phyloP scores from a whole-genome alignment of 1,140 invertebrate species.

The Trichogramma pretiosum region DNA sequence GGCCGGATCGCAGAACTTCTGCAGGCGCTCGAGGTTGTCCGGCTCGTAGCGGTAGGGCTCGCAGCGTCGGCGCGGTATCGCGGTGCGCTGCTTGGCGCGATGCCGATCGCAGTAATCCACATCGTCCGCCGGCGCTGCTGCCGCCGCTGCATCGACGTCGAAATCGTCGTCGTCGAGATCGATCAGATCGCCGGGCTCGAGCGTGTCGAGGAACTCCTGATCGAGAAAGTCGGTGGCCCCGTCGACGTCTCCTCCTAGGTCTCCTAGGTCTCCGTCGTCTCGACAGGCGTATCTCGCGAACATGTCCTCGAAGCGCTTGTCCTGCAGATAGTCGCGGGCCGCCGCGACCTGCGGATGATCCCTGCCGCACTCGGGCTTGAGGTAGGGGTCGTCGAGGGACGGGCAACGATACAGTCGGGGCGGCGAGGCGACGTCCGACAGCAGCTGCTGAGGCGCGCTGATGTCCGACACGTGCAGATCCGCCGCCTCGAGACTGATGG shows the following conservation, averaged over 20 bases:
- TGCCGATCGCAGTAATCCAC: neutral
- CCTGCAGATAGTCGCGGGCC: constrained; percentile 3
- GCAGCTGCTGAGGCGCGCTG: neutral
- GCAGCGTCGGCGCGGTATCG: neutral
- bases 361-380: neutral
- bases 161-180: neutral
- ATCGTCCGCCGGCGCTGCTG: no score
- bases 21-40: neutral
- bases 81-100: no score
- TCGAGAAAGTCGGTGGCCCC: no score
- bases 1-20: constrained; percentile 6
- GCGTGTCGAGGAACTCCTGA: constrained; percentile 1
- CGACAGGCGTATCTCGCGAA: no score
- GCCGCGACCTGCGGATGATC: constrained; percentile 2
- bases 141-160: no score
- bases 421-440: neutral
- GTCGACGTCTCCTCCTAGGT: no score
- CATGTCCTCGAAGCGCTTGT: no score
- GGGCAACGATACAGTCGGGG: neutral
- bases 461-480: no score
- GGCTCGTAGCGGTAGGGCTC: neutral
- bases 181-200: neutral
- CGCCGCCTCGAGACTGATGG: constrained; percentile 20
- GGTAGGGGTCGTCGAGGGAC: neutral
- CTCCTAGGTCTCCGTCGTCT: neutral